phyloP scores from a whole-genome alignment of 2,888 invertebrate genomes.

The Dastarcus helophoroides region DNA sequence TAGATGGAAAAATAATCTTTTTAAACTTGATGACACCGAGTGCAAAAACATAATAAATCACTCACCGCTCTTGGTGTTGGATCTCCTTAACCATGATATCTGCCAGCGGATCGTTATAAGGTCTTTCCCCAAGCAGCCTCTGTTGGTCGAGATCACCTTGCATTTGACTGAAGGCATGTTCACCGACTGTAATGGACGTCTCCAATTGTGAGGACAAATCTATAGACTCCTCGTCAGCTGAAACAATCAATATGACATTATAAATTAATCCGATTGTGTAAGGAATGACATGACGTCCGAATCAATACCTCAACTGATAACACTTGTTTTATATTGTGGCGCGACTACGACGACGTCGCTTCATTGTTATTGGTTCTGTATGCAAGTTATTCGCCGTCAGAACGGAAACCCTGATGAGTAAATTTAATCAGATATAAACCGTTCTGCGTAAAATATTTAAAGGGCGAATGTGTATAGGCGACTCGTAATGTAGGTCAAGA shows the following conservation, averaged over 20 bases:
- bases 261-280: not conserved
- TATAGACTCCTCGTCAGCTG: constrained; percentile 55
- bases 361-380: too few species aligned
- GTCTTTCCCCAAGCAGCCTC: constrained; percentile 60
- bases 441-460: too few species aligned
- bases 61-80: constrained; percentile 75
- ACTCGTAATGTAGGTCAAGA: too few species aligned
- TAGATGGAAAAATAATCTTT: too few species aligned
- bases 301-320: not conserved
- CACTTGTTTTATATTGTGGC: too few species aligned
- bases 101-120: constrained; percentile 50
- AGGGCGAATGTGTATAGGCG: too few species aligned
- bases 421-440: too few species aligned
- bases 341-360: too few species aligned
- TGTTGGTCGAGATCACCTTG: constrained; percentile 82
- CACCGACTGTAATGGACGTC: constrained; percentile 48
- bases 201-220: constrained; percentile 52
- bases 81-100: constrained; percentile 58
- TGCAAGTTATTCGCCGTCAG: too few species aligned
- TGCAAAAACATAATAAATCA: too few species aligned
- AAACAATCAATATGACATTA: constrained; percentile 3
- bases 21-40: too few species aligned
- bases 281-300: not conserved
- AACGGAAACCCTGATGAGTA: too few species aligned
- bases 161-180: constrained; percentile 73